Base-by-base conservation (phyloP, 2,113 vertebrate genomes). In the Herpetotheres cachinnans region DNA sequence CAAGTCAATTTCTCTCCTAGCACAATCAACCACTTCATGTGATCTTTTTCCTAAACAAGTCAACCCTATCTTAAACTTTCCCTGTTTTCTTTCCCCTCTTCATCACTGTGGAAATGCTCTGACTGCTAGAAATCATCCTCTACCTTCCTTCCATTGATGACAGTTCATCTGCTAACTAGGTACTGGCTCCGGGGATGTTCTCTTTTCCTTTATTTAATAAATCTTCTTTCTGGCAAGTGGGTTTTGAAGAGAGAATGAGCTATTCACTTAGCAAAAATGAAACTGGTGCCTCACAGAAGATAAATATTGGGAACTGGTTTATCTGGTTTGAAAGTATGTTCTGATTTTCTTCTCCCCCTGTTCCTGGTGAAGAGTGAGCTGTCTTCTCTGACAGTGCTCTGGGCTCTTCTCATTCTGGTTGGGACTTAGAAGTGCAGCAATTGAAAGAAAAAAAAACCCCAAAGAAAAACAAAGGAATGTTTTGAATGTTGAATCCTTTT, bases 281-380 rank as follows among this genome's bases (percentile, higher is more conserved):
- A 92, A 92, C 47, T 73, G 90, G 34, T 40, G 13, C 82, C 89
- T 71, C 77, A 52, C 65, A 93, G 82, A 93, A 89, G 92, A 81
- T 67, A 96, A 96, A 97, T 96, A 95, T 32, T 79, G 17, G 27
- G 55, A 95, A 97, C 94, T 59, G 90, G 94, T 95, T 97, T 52
- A 21, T 89, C 96, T 92, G 55, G 96, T 96, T 97, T 59, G 30
- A 84, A 92, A 81, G 52, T 61, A 74, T 49, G 69, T 61, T 74
- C 88, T 44, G 94, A 90, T 86, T 67, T 71, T 83, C 74, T 78
- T 90, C 55, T 86, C 16, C 4, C 18, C 16, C 14, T 67, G 32
- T 47, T 92, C 55, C 79, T 81, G 58, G n/a, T 74, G 50, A 89
- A 52, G 89, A 87, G 78, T 17, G 44, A 89, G 29, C 61, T 89